Evolutionary conservation across 2,797 vertebrate genomes (phyloP).

Genomic region (Peromyscus melanophrys): DNA sequence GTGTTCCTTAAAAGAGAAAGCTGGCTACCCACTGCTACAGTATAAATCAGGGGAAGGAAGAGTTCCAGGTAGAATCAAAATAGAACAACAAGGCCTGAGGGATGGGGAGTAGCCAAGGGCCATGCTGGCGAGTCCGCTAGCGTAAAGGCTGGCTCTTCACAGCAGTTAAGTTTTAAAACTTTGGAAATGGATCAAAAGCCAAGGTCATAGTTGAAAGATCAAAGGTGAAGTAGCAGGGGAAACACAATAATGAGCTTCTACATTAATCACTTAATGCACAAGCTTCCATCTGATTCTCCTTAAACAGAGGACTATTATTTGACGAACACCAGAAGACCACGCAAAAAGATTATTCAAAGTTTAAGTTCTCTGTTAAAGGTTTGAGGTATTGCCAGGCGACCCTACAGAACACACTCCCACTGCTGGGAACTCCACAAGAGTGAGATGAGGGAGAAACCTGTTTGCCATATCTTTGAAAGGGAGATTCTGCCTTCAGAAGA

Average conservation of each 20-base stretch:
- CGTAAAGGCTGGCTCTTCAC: conserved; percentile 69
- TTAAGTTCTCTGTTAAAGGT: conserved; percentile 80
- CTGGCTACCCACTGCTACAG: not conserved
- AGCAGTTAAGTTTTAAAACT: conserved; percentile 73
- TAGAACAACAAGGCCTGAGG: conserved; percentile 42
- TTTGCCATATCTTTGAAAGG: conserved; percentile 83
- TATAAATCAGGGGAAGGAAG: conserved; percentile 14
- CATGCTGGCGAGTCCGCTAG: conserved; percentile 40
- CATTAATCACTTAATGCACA: conserved; percentile 82
- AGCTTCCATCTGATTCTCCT: conserved; percentile 79
- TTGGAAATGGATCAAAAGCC: conserved; percentile 80
- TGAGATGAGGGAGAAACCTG: conserved; percentile 70
- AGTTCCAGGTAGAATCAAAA: conserved; percentile 54
- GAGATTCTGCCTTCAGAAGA: conserved; percentile 79
- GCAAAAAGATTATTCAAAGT: conserved; percentile 81
- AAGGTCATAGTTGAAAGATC: conserved; percentile 79
- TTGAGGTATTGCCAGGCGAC: conserved; percentile 68
- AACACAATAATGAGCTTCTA: conserved; percentile 80
- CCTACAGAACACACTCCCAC: conserved; percentile 72
- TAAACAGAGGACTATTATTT: conserved; percentile 82
- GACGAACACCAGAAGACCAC: conserved; percentile 73
- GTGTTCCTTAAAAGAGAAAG: conserved; percentile 48
- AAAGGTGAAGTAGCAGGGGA: conserved; percentile 78
- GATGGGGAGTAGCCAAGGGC: conserved; percentile 63
- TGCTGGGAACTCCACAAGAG: conserved; percentile 61